These are phyloP conservation scores for Phoxinus phoxinus DNA, from an alignment of 2,113 vertebrate genomes.

Conservation along the genomic window DNA sequence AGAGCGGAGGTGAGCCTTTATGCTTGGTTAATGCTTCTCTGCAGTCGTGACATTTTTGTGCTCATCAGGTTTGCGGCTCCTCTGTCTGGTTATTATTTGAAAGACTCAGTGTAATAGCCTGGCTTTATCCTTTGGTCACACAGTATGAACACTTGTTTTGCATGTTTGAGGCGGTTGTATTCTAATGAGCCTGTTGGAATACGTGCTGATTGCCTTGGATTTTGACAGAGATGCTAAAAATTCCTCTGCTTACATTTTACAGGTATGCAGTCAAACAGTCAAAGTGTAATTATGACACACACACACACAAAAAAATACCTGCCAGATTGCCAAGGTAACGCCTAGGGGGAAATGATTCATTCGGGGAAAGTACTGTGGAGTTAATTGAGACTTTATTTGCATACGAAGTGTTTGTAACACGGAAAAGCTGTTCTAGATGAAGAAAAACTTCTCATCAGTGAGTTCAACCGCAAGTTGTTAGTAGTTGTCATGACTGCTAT, in stretches of 20 bases:
- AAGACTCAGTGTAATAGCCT: constrained; percentile 26
- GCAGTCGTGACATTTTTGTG: constrained; percentile 35
- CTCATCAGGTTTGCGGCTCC: constrained; percentile 31
- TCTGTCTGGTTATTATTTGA: constrained; percentile 36
- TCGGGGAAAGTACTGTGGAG: constrained; percentile 8
- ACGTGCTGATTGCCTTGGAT: not conserved
- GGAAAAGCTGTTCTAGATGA: constrained; percentile 17
- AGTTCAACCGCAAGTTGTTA: not conserved
- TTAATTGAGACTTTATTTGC: constrained; percentile 41
- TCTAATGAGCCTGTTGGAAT: constrained; percentile 23
- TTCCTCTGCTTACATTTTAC: not conserved
- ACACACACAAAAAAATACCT: not conserved
- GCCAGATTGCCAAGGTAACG: constrained; percentile 29
- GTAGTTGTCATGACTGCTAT: not conserved
- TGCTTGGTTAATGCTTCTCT: constrained; percentile 41
- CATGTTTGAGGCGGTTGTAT: constrained; percentile 1
- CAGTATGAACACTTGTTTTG: constrained; percentile 34
- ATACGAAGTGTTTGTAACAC: not conserved
- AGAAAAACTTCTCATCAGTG: not conserved
- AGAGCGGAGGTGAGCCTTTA: constrained; percentile 38
- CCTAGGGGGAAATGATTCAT: constrained; percentile 6
- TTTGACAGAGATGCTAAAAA: not conserved
- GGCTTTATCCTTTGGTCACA: constrained; percentile 37
- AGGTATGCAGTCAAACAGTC: not conserved
- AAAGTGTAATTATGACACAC: constrained; percentile 4